phyloP scores from a whole-genome alignment of 2,113 vertebrate species.

The Chaetodon trifascialis region DNA sequence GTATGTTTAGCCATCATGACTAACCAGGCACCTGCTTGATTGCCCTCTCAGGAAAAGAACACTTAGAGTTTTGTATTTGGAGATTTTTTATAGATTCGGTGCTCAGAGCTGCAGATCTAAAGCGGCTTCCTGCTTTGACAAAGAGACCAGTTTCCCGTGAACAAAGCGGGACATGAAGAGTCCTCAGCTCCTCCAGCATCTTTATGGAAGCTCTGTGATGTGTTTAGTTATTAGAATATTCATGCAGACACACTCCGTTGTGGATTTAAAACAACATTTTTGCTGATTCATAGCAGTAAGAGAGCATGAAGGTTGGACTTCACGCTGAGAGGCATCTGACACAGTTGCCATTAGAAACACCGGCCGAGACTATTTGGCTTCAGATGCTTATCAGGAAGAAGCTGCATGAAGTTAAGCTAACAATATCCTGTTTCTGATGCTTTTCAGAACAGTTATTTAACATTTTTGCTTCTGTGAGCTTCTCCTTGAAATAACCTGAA shows the following conservation, averaged over 20 bases:
- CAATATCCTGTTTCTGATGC: no score
- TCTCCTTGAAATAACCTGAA: no score
- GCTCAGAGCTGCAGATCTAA: neutral
- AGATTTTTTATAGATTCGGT: constrained; percentile 4
- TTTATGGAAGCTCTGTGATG: neutral
- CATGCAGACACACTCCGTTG: neutral
- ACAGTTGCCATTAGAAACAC: neutral
- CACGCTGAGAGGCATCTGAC: neutral
- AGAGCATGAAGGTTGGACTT: neutral
- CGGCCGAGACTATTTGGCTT: neutral
- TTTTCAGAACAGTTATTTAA: no score
- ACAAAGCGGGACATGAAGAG: no score
- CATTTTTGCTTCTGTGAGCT: no score
- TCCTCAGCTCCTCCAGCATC: neutral
- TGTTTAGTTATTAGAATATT: neutral
- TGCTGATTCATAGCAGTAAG: neutral
- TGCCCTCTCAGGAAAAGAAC: constrained; percentile 40
- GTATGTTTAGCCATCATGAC: constrained; percentile 57
- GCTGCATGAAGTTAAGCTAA: neutral
- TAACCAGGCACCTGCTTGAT: constrained; percentile 57
- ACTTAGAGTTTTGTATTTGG: constrained; percentile 24
- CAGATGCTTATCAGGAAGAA: neutral
- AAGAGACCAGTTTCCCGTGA: no score
- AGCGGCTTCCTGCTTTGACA: neutral
- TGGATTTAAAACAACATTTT: neutral